Base-by-base conservation (phyloP, 35 echinoderm and acorn worm species). In the Lytechinus variegatus region DNA sequence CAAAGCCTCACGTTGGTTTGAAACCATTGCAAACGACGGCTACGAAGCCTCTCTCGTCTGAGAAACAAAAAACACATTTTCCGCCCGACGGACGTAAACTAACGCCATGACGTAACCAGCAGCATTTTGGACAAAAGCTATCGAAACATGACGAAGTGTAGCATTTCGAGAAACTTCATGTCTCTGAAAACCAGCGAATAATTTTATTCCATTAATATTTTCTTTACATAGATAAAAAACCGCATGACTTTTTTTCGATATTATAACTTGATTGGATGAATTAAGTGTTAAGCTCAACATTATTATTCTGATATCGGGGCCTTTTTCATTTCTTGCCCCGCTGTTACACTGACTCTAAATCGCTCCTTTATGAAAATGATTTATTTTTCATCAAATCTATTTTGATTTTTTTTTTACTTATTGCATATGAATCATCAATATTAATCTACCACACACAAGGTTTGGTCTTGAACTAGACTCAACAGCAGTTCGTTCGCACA, bases 21-120 rank as follows among this genome's bases (percentile, higher is more conserved):
- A 79, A 24, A 79, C 66, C 66, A 79, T 79, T 24, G 66, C 66
- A 8, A 79, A 24, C 66, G 19, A 5, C 66, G 16, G 66, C 66
- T 6, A 24, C 66, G 66, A 79, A 79, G 14, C 66, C 66, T 79
- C 66, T 79, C 19, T 16, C 19, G 16, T 79, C 66, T 8, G 66
- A 79, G 66, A n/a, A 79, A 79, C 66, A 79, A 79, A 79, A 79
- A 79, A 21, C 66, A 79, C 66, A 79, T 79, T 79, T 79, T 79
- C 21, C 66, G 66, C 66, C 66, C 66, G 16, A 79, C 66, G 66
- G 66, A 79, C 66, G 66, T 24, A 79, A 19, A n/a, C 16, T 79
- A 79, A 79, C 7, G 66, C 16, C 66, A 79, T 79, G 66, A 79
- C 66, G 66, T 24, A n/a, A 79, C 66, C 16, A 79, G n/a, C 66